A percentile compares a stretch with the other conserved stretches of the same genome.
These are phyloP conservation scores for Sinocyclocheilus rhinocerous DNA, from an alignment of 2,113 vertebrate genomes.

Conservation along the genomic window DNA sequence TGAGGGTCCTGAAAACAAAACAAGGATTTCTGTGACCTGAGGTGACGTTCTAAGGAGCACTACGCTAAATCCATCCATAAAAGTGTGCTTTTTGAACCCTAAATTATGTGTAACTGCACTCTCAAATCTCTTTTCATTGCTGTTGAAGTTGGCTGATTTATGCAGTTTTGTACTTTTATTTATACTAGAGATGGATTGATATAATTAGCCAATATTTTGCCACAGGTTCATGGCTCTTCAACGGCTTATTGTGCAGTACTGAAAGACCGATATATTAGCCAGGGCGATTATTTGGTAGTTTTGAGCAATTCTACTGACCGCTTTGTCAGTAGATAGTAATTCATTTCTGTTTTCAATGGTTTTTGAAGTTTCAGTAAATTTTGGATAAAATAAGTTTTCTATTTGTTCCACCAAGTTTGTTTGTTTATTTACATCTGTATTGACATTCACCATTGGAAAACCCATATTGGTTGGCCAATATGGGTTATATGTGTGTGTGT, in stretches of 20 bases:
- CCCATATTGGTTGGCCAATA: too few relatives aligned
- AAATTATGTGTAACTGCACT: background rate
- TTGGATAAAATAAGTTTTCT: background rate
- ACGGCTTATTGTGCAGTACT: too few relatives aligned
- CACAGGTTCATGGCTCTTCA: too few relatives aligned
- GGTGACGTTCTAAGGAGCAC: background rate
- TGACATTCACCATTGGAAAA: too few relatives aligned
- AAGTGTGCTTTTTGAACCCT: background rate
- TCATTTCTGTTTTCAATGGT: background rate
- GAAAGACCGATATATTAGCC: too few relatives aligned
- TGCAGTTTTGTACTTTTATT: background rate
- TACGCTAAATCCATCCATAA: background rate
- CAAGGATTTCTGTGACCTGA: background rate
- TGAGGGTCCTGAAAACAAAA: conserved; percentile 13
- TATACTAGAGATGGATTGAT: background rate
- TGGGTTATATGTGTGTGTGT: too few relatives aligned
- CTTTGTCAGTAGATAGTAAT: too few relatives aligned
- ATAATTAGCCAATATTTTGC: background rate
- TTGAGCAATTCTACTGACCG: too few relatives aligned
- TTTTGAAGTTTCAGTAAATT: background rate
- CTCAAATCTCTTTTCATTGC: background rate
- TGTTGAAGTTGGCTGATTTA: background rate
- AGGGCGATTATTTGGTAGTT: too few relatives aligned
- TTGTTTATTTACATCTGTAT: too few relatives aligned
- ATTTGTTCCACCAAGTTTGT: background rate